Evolutionary conservation across 2,113 vertebrate species (phyloP).

Genomic region (Hydrochoerus hydrochaeris): DNA sequence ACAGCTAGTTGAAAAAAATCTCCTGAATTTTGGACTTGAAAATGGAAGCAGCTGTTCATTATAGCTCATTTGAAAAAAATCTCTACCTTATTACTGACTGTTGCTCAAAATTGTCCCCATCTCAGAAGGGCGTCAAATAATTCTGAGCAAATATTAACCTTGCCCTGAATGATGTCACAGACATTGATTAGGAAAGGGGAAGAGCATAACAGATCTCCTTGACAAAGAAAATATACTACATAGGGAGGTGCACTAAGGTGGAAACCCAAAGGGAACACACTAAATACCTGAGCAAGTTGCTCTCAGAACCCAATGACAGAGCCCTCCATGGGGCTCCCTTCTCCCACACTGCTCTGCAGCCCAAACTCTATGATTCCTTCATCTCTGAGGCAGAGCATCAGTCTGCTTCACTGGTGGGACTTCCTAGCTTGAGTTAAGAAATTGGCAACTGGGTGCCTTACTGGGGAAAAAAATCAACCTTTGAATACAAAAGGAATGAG

Average conservation of each 20-base stretch:
- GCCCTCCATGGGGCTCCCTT: neutral
- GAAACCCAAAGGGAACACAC: neutral
- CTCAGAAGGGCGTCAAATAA: neutral
- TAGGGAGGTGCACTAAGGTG: neutral
- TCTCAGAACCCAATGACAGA: neutral
- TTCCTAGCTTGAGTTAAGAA: neutral
- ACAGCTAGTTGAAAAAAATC: neutral
- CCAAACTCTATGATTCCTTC: neutral
- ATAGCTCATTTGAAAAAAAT: neutral
- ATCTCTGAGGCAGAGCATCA: neutral
- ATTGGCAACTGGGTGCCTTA: neutral
- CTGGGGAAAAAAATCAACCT: neutral
- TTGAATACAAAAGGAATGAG: neutral
- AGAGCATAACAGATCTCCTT: neutral
- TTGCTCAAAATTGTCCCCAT: neutral
- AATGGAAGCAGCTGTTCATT: neutral
- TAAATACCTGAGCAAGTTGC: neutral
- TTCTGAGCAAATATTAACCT: neutral
- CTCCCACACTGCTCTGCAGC: neutral
- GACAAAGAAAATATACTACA: neutral
- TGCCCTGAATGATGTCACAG: neutral
- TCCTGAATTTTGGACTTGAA: constrained; percentile 21
- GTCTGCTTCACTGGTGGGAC: neutral
- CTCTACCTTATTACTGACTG: neutral
- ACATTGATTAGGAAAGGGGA: neutral